Percentiles rank a stretch among this genome's conserved stretches.
Conservation (phyloP, 2,797 vertebrate genomes). For the Sebastes cheni region DNA sequence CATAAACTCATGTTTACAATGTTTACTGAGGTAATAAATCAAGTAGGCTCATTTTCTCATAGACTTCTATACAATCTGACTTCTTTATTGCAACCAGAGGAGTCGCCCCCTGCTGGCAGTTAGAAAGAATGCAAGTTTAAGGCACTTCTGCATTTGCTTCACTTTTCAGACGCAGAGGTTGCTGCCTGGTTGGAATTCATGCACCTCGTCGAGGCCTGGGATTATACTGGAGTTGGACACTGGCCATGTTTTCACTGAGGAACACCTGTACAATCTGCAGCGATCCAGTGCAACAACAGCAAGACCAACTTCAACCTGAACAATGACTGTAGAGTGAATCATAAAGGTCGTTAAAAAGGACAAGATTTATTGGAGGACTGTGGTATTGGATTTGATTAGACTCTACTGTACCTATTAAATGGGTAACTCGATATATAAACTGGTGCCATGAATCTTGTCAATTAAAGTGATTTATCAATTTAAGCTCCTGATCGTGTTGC, state of each 20-base stretch:
- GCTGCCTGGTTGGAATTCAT: background rate
- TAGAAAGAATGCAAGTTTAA: no score
- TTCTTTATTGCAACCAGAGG: no score
- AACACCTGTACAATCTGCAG: background rate
- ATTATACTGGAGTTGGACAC: background rate
- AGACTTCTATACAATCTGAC: no score
- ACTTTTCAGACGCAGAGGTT: no score
- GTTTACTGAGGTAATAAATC: no score
- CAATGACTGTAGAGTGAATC: background rate
- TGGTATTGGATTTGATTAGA: background rate
- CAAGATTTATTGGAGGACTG: background rate
- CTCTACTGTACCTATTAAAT: slow-evolving; percentile 3
- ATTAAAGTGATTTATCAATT: slow-evolving; percentile 7
- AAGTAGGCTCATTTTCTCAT: no score
- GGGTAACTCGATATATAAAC: background rate
- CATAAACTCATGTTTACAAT: no score
- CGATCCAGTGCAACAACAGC: background rate
- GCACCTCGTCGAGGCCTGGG: background rate
- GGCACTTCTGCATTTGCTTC: no score
- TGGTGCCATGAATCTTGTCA: background rate
- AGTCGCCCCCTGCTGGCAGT: no score
- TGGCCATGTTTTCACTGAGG: background rate
- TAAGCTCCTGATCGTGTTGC: background rate
- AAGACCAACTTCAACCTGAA: background rate
- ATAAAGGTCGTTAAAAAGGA: background rate